These are phyloP conservation scores for Coelogynopora nodosa DNA, from an alignment of 2,888 invertebrate genomes.

Conservation along the genomic window DNA sequence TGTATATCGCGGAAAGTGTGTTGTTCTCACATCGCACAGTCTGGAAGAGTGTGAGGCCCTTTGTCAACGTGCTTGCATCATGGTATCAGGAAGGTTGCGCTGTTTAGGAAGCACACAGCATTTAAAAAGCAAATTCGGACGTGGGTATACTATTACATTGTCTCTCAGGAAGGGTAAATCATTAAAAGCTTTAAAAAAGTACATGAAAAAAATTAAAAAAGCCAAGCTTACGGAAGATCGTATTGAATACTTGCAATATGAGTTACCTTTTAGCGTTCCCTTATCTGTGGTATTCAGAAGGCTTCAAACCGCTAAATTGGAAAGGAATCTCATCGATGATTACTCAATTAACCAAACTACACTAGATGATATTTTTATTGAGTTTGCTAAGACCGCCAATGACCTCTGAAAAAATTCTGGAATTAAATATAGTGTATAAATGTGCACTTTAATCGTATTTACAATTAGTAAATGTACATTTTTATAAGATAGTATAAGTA, in stretches of 20 bases:
- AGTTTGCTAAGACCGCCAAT: background rate
- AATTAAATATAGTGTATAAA: background rate
- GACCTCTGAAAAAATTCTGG: background rate
- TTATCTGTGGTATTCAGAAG: background rate
- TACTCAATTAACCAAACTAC: slow-evolving; percentile 66
- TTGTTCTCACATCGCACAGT: slow-evolving; percentile 72
- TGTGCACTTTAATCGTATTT: too few species aligned
- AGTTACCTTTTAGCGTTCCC: background rate
- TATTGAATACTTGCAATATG: background rate
- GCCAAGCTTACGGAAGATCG: background rate
- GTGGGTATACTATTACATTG: slow-evolving; percentile 60
- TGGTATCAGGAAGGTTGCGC: slow-evolving; percentile 61
- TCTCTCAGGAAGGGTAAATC: slow-evolving; percentile 46
- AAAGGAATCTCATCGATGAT: slow-evolving; percentile 61
- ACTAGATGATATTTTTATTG: slow-evolving; percentile 61
- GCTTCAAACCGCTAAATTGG: slow-evolving; percentile 51
- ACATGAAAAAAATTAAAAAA: background rate
- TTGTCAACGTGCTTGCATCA: slow-evolving; percentile 61
- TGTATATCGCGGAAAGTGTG: slow-evolving; percentile 67
- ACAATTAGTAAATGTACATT: too few species aligned
- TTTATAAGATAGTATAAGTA: too few species aligned
- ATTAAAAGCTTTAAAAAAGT: background rate
- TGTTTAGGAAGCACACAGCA: slow-evolving; percentile 63
- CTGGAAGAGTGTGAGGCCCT: slow-evolving; percentile 64
- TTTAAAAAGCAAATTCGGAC: slow-evolving; percentile 63